Conservation (phyloP, 2,797 vertebrate species). For the Tapirus indicus region DNA sequence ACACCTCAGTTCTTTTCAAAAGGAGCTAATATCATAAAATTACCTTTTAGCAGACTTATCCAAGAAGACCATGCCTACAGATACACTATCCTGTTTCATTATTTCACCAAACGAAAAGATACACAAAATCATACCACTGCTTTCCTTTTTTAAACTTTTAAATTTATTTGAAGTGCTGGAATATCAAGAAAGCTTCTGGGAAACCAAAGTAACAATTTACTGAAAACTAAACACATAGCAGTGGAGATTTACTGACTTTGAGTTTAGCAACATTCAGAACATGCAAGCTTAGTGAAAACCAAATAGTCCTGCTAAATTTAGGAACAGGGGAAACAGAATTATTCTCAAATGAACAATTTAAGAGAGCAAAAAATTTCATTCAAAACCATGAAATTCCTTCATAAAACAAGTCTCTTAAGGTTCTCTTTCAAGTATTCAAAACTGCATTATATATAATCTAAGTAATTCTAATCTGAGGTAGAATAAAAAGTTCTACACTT, state of each 20-base stretch:
- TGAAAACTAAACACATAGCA: background rate
- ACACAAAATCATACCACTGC: background rate
- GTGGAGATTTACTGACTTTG: background rate
- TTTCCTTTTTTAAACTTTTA: background rate
- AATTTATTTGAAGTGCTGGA: background rate
- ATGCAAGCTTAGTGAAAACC: background rate
- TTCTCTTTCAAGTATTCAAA: background rate
- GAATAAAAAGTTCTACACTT: background rate
- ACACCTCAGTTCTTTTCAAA: background rate
- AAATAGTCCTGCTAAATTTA: background rate
- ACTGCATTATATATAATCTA: background rate
- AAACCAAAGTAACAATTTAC: background rate
- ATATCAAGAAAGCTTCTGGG: background rate
- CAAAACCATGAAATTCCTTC: background rate
- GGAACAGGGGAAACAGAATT: background rate
- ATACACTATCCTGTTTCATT: background rate
- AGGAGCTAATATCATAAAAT: background rate
- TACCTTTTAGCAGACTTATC: background rate
- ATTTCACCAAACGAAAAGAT: background rate
- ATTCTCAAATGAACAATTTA: background rate
- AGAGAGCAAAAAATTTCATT: background rate
- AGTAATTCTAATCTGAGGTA: background rate
- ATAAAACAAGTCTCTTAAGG: background rate
- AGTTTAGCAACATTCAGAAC: background rate
- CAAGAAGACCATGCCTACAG: background rate